phyloP scores from a whole-genome alignment of 2,888 invertebrate genomes.

The Drosophila niveifrons region DNA sequence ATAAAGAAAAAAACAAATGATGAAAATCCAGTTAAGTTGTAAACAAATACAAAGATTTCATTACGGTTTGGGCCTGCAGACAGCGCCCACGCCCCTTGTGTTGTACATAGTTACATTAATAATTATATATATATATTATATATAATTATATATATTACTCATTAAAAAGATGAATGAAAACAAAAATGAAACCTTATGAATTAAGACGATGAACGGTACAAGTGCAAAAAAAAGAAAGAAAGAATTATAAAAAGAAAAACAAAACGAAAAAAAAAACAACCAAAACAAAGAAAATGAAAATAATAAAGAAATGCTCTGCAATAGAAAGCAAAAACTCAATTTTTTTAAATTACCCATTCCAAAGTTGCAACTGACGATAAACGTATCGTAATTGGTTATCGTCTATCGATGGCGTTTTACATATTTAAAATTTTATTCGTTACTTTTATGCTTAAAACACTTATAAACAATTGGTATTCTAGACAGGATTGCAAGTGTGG shows the following conservation, averaged over 20 bases:
- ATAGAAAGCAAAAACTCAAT: slow-evolving; percentile 65
- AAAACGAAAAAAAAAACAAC: slow-evolving; percentile 49
- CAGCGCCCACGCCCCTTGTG: slow-evolving; percentile 55
- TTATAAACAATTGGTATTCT: slow-evolving; percentile 4
- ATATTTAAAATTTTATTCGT: slow-evolving; percentile 10
- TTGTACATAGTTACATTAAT: slow-evolving; percentile 77
- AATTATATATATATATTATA: slow-evolving; percentile 58
- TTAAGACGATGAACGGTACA: slow-evolving; percentile 78
- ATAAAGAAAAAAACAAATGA: slow-evolving; percentile 23
- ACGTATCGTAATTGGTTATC: background rate
- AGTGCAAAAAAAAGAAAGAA: slow-evolving; percentile 70
- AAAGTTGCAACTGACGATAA: background rate
- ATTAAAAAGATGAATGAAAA: slow-evolving; percentile 57
- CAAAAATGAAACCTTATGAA: slow-evolving; percentile 50
- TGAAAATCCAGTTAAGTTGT: slow-evolving; percentile 61
- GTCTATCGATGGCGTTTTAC: background rate
- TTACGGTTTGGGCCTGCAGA: slow-evolving; percentile 49
- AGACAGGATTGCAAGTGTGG: slow-evolving; percentile 17
- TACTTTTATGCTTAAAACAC: background rate
- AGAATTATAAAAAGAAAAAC: slow-evolving; percentile 45
- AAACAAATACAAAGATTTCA: slow-evolving; percentile 77
- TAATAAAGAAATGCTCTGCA: slow-evolving; percentile 83
- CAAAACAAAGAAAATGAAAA: slow-evolving; percentile 58
- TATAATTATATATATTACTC: slow-evolving; percentile 64
- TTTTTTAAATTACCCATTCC: background rate